Base-by-base conservation (phyloP, 2,888 invertebrate genomes). In the Automeris io region DNA sequence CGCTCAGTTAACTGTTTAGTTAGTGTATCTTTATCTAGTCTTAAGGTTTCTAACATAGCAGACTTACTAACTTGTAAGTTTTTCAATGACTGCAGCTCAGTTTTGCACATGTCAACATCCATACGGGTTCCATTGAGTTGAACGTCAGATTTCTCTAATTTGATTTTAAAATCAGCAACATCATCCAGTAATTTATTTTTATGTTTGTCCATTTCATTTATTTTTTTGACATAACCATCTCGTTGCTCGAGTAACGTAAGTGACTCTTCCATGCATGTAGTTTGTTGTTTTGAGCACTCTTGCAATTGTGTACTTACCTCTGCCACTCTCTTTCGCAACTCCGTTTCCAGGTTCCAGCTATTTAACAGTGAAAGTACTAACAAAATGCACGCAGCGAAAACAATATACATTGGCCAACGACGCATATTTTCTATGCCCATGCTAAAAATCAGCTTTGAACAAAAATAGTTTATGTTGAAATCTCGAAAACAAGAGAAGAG, bases 381-480 rank as follows among this genome's bases (percentile, higher is more conserved):
- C 49, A 85, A 60, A 60, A 85, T 72, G 53, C 79, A 79, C 35
- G 79, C 62, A 5, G 80, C 79, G 50, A 83, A 83, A 41, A 80
- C 70, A 47, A 81, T 73, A 43, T 82, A 85, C 72, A 81, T 76
- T 18, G 85, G 86, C 85, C 85, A 85, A 41, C 85, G 85, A 68
- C 85, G 83, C 85, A 85, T 83, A 61, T 79, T 86, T 73, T 85
- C 86, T 52, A 86, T 72, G 55, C 86, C 85, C 85, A 86, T 86
- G 59, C 56, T 72, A 51, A 40, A 19, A 16, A 21, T 42, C 33
- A 24, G 6, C 9, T 39, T 29, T 35, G 33, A 35, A 21, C 19
- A 16, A 38, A 24, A 21, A 8, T n/a, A 3, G 5, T 7, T 21
- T 9, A 3, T 35, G 25, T 4, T 1, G 3, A 4, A 8, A 23